Conservation (phyloP, 2,113 vertebrate genomes). For the Corvus hawaiiensis region DNA sequence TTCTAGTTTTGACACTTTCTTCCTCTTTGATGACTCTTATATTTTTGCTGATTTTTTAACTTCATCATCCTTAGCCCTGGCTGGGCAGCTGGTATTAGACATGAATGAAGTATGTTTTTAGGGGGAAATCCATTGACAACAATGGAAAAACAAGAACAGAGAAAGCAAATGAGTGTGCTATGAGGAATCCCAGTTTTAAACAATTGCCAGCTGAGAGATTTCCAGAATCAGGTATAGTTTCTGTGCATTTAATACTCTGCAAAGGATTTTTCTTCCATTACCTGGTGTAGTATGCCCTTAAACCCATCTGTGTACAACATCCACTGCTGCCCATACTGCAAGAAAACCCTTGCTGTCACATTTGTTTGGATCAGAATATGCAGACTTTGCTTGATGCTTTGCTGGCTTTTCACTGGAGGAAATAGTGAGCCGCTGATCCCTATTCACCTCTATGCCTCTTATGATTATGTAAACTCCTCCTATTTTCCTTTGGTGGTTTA, state of each 20-base stretch:
- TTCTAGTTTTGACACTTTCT: background rate
- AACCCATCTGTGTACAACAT: background rate
- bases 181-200: background rate
- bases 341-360: background rate
- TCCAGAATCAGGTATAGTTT: background rate
- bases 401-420: background rate
- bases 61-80: background rate
- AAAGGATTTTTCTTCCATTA: background rate
- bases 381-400: background rate
- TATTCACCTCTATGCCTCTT: background rate
- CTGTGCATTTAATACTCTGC: background rate
- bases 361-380: background rate
- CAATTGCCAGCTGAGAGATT: background rate
- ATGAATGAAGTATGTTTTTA: background rate
- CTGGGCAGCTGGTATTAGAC: background rate
- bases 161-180: background rate
- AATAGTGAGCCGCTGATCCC: background rate
- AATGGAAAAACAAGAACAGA: background rate
- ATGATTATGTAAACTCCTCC: background rate
- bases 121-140: background rate
- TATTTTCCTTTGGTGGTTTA: background rate
- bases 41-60: background rate
- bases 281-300: background rate
- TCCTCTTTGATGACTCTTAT: background rate
- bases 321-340: background rate